Evolutionary conservation across 1,140 invertebrate genomes (phyloP).

Genomic region (Aplysia californica): DNA sequence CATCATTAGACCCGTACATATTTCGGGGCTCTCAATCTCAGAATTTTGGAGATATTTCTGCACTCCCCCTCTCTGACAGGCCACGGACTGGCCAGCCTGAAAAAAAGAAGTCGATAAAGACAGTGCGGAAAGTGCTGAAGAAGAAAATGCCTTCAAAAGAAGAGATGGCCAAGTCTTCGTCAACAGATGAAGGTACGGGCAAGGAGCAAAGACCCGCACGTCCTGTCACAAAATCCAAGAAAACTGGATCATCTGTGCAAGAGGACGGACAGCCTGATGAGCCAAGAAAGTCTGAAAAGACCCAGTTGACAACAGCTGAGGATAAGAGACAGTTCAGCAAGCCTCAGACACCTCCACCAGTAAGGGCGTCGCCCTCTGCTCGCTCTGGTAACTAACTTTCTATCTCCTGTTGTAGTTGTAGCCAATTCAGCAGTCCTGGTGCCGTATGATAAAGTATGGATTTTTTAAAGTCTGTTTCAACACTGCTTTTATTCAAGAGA

Average conservation of each 20-base stretch:
- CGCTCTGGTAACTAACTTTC: neutral
- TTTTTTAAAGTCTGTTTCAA: too few relatives aligned
- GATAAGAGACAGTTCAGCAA: constrained; percentile 7
- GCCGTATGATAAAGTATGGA: too few relatives aligned
- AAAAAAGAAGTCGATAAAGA: neutral
- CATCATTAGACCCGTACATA: constrained; percentile 33
- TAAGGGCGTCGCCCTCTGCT: neutral
- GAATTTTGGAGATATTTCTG: neutral
- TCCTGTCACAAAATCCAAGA: too few relatives aligned
- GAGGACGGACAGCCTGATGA: neutral
- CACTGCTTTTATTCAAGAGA: too few relatives aligned
- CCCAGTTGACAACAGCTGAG: neutral
- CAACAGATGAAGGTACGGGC: constrained; percentile 11
- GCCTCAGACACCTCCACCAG: neutral
- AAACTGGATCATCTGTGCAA: neutral
- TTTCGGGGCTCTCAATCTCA: constrained; percentile 40
- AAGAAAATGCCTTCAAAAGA: neutral
- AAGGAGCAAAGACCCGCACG: neutral
- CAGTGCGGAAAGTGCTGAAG: constrained; percentile 1
- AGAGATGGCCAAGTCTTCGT: constrained; percentile 9
- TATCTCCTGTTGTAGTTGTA: neutral
- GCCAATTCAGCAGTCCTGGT: too few relatives aligned
- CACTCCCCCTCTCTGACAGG: neutral
- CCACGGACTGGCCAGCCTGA: neutral
- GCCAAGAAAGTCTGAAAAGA: too few relatives aligned